Evolutionary conservation across 2,797 vertebrate genomes (phyloP), one percentile per base, ranked within the genome.

Genomic region (Danio choprae): DNA sequence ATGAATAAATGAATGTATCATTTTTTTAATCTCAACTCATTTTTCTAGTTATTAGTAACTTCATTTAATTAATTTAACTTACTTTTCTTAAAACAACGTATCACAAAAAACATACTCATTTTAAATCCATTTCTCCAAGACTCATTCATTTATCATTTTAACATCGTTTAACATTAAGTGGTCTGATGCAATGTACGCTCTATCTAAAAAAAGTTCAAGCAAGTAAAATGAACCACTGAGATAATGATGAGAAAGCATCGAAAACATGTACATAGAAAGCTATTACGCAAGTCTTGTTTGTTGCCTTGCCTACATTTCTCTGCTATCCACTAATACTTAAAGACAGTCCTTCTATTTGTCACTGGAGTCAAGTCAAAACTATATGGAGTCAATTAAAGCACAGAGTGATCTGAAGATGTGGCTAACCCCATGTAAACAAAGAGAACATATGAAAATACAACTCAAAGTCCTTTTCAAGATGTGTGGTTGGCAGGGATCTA

Each of bases 381-480:
- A 67, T 79, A 79, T 79, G 84, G 65, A 86, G 83, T 86, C 77
- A 84, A 86, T 88, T 88, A 83, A 70, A 81, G 73, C 62, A n/a
- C 71, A 72, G 82, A 85, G 38, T 59, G 69, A 68, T 87, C 69
- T 63, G 84, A 80, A 88, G 86, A 86, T 83, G 81, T 38, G 75
- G 76, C 69, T 58, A 46, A 82, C 70, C 75, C 69, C 68, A 68
- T 71, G 64, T 86, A 81, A 87, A 87, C 81, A 85, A 81, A 41
- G 72, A 83, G 63, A 64, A 72, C 13, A 77, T 43, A 84, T 46
- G 73, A 88, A 69, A 84, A 82, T 73, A 78, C 65, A 56, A 73
- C 77, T 72, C 59, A 68, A 80, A 84, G 71, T 80, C 20, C 18
- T 76, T 46, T 78, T 80, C 8, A 64, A 86, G 84, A 79, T 79